Evolutionary conservation across 2,888 invertebrate species (phyloP).

Genomic region (Tribolium freemani): DNA sequence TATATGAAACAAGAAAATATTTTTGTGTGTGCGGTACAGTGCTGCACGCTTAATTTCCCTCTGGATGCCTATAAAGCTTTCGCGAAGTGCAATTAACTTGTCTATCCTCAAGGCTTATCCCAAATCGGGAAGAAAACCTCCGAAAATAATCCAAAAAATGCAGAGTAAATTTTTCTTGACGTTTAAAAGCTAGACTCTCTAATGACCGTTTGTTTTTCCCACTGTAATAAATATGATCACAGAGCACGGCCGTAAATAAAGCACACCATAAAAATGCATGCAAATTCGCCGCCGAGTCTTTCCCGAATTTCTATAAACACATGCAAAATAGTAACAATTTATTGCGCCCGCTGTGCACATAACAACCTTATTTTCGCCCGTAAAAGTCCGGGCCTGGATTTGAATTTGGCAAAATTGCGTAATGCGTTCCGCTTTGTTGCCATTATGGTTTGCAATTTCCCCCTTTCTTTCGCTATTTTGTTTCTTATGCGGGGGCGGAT

Average conservation of each 20-base stretch:
- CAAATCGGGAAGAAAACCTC: slow-evolving; percentile 4
- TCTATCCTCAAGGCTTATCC: slow-evolving; percentile 20
- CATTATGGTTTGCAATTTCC: slow-evolving; percentile 47
- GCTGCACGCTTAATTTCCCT: slow-evolving; percentile 34
- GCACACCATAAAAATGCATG: slow-evolving; percentile 20
- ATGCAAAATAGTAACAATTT: slow-evolving; percentile 40
- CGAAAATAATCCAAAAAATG: slow-evolving; percentile 6
- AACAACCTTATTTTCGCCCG: slow-evolving; percentile 33
- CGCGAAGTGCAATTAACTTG: slow-evolving; percentile 26
- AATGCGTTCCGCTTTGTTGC: slow-evolving; percentile 19
- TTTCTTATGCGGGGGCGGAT: slow-evolving; percentile 34
- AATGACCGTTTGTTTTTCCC: slow-evolving; percentile 1
- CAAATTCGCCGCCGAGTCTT: slow-evolving; percentile 32
- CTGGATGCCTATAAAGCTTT: slow-evolving; percentile 33
- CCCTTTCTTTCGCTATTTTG: slow-evolving; percentile 44
- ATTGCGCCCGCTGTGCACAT: slow-evolving; percentile 31
- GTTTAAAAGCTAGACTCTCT: neutral
- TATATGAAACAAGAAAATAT: neutral
- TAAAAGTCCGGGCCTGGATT: slow-evolving; percentile 1
- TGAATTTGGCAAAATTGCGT: slow-evolving; percentile 18
- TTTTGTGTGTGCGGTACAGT: slow-evolving; percentile 30
- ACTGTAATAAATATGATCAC: slow-evolving; percentile 8
- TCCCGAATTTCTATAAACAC: slow-evolving; percentile 39
- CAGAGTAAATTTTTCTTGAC: neutral
- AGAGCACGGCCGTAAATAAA: slow-evolving; percentile 18